phyloP scores from a whole-genome alignment of 2,888 invertebrate species.

The Cerceris rybyensis region DNA sequence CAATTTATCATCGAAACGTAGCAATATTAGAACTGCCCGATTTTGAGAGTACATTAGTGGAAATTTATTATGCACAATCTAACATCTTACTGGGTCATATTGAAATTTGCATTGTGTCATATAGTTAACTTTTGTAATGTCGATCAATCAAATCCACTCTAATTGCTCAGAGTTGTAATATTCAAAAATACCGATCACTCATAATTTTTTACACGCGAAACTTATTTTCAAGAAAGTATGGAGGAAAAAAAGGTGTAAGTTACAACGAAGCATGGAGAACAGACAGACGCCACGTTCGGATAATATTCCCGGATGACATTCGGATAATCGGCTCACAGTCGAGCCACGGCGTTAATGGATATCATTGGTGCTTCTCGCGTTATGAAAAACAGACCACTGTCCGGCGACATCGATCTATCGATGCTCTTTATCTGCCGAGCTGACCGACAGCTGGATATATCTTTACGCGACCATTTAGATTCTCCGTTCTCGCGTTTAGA shows the following conservation, averaged over 20 bases:
- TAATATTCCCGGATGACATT: neutral
- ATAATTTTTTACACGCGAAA: too few species aligned
- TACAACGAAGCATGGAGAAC: neutral
- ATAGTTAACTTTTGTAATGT: too few species aligned
- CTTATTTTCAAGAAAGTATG: neutral
- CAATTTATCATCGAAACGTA: too few species aligned
- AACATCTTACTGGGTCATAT: too few species aligned
- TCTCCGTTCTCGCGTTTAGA: constrained; percentile 11
- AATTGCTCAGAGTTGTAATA: too few species aligned
- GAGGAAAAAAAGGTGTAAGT: neutral
- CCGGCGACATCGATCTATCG: constrained; percentile 56
- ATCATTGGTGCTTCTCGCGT: constrained; percentile 36
- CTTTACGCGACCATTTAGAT: constrained; percentile 25
- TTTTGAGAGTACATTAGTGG: too few species aligned
- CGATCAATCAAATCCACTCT: too few species aligned
- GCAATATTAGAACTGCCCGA: too few species aligned
- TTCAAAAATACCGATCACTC: too few species aligned
- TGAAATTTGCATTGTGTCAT: too few species aligned
- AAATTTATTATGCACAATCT: too few species aligned
- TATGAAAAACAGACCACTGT: constrained; percentile 65
- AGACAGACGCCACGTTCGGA: constrained; percentile 3
- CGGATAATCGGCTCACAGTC: constrained; percentile 6
- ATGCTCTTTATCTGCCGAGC: constrained; percentile 41
- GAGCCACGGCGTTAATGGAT: constrained; percentile 44
- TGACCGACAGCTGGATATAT: constrained; percentile 38